Evolutionary conservation across 1,140 invertebrate species (phyloP).

Genomic region (Manduca sexta): DNA sequence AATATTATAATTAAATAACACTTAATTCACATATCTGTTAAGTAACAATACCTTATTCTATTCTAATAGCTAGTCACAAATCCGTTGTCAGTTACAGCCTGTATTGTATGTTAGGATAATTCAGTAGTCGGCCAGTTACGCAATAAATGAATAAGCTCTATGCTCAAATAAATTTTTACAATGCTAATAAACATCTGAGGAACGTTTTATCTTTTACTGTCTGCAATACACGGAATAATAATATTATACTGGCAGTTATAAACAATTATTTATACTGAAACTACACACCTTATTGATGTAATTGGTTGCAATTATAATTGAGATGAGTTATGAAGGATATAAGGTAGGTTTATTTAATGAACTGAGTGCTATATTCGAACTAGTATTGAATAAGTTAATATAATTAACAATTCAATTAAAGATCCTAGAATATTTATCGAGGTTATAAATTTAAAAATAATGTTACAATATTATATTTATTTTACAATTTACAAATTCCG

Average conservation of each 20-base stretch:
- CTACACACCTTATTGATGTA: too few species aligned
- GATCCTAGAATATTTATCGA: too few species aligned
- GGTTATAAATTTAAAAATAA: too few species aligned
- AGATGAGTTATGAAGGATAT: too few species aligned
- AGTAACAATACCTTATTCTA: constrained; percentile 49
- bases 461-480: neutral
- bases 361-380: too few species aligned
- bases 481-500: neutral
- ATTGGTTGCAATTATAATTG: too few species aligned
- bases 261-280: neutral
- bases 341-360: too few species aligned
- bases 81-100: constrained; percentile 69
- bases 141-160: neutral
- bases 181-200: too few species aligned
- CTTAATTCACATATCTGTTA: constrained; percentile 55
- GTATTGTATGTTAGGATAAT: constrained; percentile 44
- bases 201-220: too few species aligned
- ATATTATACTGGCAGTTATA: constrained; percentile 20
- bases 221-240: constrained; percentile 1
- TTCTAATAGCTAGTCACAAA: constrained; percentile 57
- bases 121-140: constrained; percentile 18
- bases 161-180: neutral
- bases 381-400: too few species aligned
- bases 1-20: constrained; percentile 63
- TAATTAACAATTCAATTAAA: too few species aligned